Base-by-base conservation (phyloP, 2,888 invertebrate species). In the Hypomecis punctinalis region DNA sequence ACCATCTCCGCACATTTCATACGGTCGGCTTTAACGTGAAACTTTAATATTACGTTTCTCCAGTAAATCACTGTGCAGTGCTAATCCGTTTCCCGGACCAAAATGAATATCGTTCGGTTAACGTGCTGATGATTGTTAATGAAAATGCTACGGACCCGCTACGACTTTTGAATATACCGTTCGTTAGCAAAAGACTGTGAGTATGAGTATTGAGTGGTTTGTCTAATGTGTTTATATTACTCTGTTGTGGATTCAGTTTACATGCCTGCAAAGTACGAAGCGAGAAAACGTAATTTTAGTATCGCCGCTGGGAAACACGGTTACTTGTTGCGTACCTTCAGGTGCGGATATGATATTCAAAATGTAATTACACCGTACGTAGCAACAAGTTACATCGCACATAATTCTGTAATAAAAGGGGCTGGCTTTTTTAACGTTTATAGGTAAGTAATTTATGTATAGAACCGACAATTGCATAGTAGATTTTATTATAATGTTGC, bases 11-110 rank as follows among this genome's bases (percentile, higher is more conserved):
- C 73, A 70, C 61, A 76, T 76, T 79, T 76, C 76, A 77, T 77
- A 78, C 81, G 78, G 78, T 82, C 83, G 83, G 82, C 80, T 79
- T 80, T 72, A 73, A 79, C 78, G 79, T 84, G 77, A 83, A 88
- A 88, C 85, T 88, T 86, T 84, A 82, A 86, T 82, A 81, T 76
- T 74, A 79, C 76, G 74, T 78, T 77, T 77, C 77, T 80, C 76
- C 79, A 72, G 76, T 69, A 69, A 76, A 84, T 81, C 78, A 78
- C 75, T 79, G 88, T 89, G 85, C 80, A 83, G 87, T 88, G 88
- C 70, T 77, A 68, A 78, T 76, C 76, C 73, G 68, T 79, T 78
- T 75, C 70, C 64, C 58, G 66, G 66, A 66, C 54, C 63, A 77
- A 76, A 78, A 83, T 83, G 75, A 77, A 70, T 74, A 76, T 75